Evolutionary conservation across 2,888 invertebrate genomes (phyloP).

Genomic region (Nycteola revayana): DNA sequence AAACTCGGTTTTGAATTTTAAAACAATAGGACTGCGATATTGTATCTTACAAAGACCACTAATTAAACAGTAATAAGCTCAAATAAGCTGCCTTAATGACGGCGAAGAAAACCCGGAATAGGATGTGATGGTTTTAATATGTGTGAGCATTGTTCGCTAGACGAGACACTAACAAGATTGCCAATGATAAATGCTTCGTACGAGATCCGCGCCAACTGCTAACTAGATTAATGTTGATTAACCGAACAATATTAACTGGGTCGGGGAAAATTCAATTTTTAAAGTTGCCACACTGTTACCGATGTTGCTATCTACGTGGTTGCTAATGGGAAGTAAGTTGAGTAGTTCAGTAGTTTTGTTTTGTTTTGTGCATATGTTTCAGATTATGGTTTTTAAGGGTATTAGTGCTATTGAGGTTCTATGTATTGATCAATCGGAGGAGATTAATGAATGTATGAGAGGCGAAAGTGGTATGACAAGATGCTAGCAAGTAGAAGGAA

Average conservation of each 20-base stretch:
- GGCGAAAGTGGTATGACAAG: too few relatives aligned
- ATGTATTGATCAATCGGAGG: too few relatives aligned
- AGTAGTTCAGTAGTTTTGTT: too few relatives aligned
- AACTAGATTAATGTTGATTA: constrained; percentile 56
- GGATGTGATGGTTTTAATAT: constrained; percentile 16
- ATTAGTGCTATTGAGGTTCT: too few relatives aligned
- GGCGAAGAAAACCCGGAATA: constrained; percentile 6
- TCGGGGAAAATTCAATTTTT: constrained; percentile 52
- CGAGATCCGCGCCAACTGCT: constrained; percentile 36
- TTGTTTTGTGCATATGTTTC: too few relatives aligned
- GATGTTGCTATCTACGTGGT: not conserved
- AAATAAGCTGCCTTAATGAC: not conserved
- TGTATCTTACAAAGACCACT: constrained; percentile 13
- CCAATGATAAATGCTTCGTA: constrained; percentile 39
- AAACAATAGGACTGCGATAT: constrained; percentile 10
- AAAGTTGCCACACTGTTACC: constrained; percentile 25
- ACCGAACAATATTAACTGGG: constrained; percentile 57
- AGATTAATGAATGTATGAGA: too few relatives aligned
- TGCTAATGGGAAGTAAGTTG: too few relatives aligned
- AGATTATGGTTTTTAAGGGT: too few relatives aligned
- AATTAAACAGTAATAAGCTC: too few relatives aligned
- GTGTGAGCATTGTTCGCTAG: constrained; percentile 25
- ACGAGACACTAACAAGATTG: constrained; percentile 39
- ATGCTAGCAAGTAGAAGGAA: too few relatives aligned
- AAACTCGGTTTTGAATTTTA: too few relatives aligned